Percentiles rank a stretch among this genome's conserved stretches.
These are phyloP conservation scores for Nasonia giraulti DNA, from an alignment of 1,140 invertebrate genomes.

Conservation along the genomic window DNA sequence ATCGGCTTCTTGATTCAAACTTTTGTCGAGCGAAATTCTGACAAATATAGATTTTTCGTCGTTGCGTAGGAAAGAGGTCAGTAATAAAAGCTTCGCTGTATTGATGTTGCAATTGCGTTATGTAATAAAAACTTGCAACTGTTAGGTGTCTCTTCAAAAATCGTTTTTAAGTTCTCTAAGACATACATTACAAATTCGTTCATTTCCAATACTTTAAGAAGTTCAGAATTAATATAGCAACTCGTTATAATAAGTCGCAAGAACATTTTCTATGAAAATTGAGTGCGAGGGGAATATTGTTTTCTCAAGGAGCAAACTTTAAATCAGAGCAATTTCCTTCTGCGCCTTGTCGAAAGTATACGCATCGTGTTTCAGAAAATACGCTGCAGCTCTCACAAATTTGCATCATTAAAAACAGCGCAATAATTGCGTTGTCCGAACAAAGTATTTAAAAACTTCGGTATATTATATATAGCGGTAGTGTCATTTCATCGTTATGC, in stretches of 20 bases:
- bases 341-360: background rate
- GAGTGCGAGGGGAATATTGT: background rate
- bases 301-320: constrained; percentile 1
- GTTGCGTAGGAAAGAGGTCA: constrained; percentile 30
- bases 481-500: constrained; percentile 39
- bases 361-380: background rate
- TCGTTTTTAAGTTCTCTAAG: too few relatives aligned
- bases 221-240: background rate
- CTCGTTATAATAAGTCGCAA: background rate
- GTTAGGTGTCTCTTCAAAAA: too few relatives aligned
- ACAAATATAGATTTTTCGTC: constrained; percentile 47
- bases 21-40: constrained; percentile 45
- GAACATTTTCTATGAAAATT: background rate
- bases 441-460: constrained; percentile 33
- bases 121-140: too few relatives aligned
- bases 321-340: background rate
- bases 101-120: constrained; percentile 8
- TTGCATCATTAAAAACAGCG: constrained; percentile 32
- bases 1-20: constrained; percentile 49
- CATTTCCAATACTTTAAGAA: too few relatives aligned
- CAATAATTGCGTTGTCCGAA: constrained; percentile 18
- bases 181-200: too few relatives aligned
- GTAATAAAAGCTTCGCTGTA: constrained; percentile 16
- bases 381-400: background rate
- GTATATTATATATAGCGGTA: background rate